Base-by-base conservation (phyloP, 2,113 vertebrate species). In the Triplophysa tibetana region DNA sequence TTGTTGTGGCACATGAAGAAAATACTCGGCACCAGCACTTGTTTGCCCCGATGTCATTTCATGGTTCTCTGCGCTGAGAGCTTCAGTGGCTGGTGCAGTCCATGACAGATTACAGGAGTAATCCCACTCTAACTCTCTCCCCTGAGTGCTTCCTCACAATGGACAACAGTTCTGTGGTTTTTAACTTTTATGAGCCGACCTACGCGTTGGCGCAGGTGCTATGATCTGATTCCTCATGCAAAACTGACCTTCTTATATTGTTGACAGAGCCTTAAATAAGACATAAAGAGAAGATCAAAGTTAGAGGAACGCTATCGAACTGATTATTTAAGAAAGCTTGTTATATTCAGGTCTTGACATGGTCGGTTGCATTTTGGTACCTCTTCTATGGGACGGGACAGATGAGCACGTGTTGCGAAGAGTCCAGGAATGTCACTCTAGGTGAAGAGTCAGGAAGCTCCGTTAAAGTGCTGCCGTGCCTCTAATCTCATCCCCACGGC, bases 371-470 rank as follows among this genome's bases (percentile, higher is more conserved):
- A 23, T 17, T 62, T 41, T 72, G 12, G 29, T 64, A 43, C 24
- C 9, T 23, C 19, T 60, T 73, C 63, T 19, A 10, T 52, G 11
- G 24, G 8, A 69, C 63, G 61, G 74, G 26, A 58, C 66, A 52
- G 23, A 81, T 69, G 86, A 85, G 86, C 88, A 90, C 90, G 90
- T 92, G 90, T 89, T 88, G 83, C 87, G 86, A 85, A 85, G 75
- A 79, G 72, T 50, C 19, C 77, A 67, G 79, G 84, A 86, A 82
- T 86, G 86, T 90, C 84, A 75, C 81, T 87, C 61, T 82, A 89
- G 86, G 86, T 90, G 89, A 89, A 88, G 80, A 88, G 85, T 89
- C 89, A 89, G 89, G 86, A 90, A 89, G 89, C 89, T 81, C 80
- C 56, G 81, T 64, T 88, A 85, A 87, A 89, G 86, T 85, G 85